Evolutionary conservation across 2,888 invertebrate species (phyloP).

Genomic region (Pseudoips prasinana): DNA sequence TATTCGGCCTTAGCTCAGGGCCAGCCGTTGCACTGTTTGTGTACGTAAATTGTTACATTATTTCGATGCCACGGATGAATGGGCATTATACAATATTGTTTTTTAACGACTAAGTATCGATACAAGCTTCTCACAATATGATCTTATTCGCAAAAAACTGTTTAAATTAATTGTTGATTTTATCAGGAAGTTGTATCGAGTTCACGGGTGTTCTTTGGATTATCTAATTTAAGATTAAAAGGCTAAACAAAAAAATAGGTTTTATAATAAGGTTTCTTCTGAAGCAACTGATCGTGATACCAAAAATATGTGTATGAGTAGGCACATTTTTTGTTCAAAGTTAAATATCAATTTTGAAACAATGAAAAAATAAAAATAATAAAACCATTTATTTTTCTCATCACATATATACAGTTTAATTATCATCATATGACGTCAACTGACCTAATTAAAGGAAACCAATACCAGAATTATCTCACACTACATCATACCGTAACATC

Average conservation of each 20-base stretch:
- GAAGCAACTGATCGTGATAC: too few species aligned
- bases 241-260: conserved; percentile 15
- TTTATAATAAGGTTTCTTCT: neutral
- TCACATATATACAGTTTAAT: too few species aligned
- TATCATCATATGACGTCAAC: neutral
- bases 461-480: conserved; percentile 21
- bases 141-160: conserved; percentile 50
- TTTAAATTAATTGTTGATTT: conserved; percentile 64
- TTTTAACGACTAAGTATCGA: conserved; percentile 46
- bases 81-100: conserved; percentile 31
- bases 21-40: conserved; percentile 39
- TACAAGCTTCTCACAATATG: conserved; percentile 42
- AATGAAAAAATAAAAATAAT: too few species aligned
- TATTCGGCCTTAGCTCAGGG: conserved; percentile 46
- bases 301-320: too few species aligned
- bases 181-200: conserved; percentile 58
- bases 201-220: conserved; percentile 23
- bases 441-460: neutral
- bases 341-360: too few species aligned
- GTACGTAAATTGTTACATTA: conserved; percentile 20
- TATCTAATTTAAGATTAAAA: conserved; percentile 20
- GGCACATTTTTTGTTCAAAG: too few species aligned
- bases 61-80: conserved; percentile 44
- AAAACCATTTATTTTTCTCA: too few species aligned
- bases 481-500: conserved; percentile 26